Base-by-base conservation (phyloP, 2,888 invertebrate species). In the Drosophila yooni region DNA sequence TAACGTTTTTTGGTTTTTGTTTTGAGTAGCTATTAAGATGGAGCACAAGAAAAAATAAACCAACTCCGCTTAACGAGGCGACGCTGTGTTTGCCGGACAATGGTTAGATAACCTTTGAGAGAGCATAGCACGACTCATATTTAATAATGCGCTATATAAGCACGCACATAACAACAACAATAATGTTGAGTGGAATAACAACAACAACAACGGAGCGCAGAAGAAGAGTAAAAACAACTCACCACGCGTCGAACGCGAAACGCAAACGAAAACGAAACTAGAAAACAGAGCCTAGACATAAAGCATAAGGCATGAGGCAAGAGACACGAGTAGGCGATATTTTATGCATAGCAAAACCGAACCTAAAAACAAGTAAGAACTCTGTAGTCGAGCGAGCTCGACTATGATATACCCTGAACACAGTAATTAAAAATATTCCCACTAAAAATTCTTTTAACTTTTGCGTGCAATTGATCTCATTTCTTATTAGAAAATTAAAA, bases 51-150 rank as follows among this genome's bases (percentile, higher is more conserved):
- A 57, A 51, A 21, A 57, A 40, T 38, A 18, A 38, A 56, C 27
- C 21, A 43, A 43, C 25, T 25, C 46, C 13, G 3, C 46, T 46
- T 15, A 11, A 40, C 29, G 25, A 18, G 27, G 51, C 31, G 48
- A 34, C 48, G 59, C 29, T 51, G 64, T 81, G 81, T 74, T 72
- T 78, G 82, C 88, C 80, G 72, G 69, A 50, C 85, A 68, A 86
- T 86, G 88, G 88, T 85, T 85, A 86, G 80, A 82, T 86, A 85
- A 85, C 78, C 82, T 85, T 85, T 85, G 56, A 38, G 85, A 88
- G 85, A 85, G 72, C 80, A 65, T 52, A 74, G 70, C 59, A 66
- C 75, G 79, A 72, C 75, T 83, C 86, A 81, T 85, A 88, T 88
- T 88, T 85, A 88, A 88, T 86, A 88, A 77, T 83, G 82, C 76